Conservation (phyloP, 2,113 vertebrate genomes). For the Coracopsis vasa region DNA sequence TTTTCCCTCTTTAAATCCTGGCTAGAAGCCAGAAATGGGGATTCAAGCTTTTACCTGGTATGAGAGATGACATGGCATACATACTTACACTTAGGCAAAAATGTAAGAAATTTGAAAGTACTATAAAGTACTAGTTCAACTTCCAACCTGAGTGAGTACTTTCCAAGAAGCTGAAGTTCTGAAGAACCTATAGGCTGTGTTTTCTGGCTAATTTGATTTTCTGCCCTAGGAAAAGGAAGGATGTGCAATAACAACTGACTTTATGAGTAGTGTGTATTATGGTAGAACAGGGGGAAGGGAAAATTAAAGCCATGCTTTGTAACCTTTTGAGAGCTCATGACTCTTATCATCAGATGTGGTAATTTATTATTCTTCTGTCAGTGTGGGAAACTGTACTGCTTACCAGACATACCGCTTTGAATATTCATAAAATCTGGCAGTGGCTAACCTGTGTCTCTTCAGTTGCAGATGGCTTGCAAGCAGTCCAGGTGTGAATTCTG, state of each 20-base stretch:
- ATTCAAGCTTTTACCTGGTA: conserved; percentile 32
- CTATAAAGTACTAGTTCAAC: background rate
- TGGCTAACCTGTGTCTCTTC: background rate
- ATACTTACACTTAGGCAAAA: background rate
- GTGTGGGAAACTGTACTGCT: background rate
- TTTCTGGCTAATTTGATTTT: conserved; percentile 34
- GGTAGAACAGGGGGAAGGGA: background rate
- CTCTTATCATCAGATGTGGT: background rate
- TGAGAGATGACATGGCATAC: background rate
- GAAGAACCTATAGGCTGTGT: conserved; percentile 11
- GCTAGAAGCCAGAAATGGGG: conserved; percentile 20
- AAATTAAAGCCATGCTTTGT: background rate
- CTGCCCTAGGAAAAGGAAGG: background rate
- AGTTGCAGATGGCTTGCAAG: background rate
- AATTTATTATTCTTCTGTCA: background rate
- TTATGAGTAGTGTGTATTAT: background rate
- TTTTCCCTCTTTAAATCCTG: conserved; percentile 25
- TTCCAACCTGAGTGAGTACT: background rate
- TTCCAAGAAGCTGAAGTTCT: conserved; percentile 26
- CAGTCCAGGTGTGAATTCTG: conserved; percentile 16
- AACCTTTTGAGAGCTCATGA: background rate
- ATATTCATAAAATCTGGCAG: background rate
- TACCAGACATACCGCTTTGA: background rate
- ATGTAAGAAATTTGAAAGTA: background rate
- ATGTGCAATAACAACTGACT: background rate